Conservation (phyloP, 2,797 vertebrate species). For the Xyrichtys novacula region DNA sequence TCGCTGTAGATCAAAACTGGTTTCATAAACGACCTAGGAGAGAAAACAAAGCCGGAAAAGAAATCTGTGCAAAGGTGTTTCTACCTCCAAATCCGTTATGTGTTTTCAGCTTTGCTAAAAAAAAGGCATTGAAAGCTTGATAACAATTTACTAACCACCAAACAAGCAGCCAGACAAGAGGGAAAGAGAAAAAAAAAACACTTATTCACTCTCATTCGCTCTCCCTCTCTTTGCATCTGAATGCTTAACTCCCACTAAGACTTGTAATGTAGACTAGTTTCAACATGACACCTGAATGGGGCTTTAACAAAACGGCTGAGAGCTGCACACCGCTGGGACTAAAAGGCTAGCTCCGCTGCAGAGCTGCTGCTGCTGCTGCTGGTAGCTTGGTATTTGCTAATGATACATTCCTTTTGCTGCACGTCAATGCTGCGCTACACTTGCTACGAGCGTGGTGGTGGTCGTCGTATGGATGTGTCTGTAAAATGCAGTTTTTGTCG, state of each 20-base stretch:
- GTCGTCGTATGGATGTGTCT: slow-evolving; percentile 17
- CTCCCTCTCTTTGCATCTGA: slow-evolving; percentile 48
- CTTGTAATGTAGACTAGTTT: slow-evolving; percentile 53
- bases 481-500: neutral
- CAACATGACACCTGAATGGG: slow-evolving; percentile 71
- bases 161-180: slow-evolving; percentile 66
- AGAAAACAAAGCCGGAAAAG: neutral
- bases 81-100: neutral
- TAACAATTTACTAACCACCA: slow-evolving; percentile 80
- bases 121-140: slow-evolving; percentile 80
- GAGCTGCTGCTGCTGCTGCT: slow-evolving; percentile 46
- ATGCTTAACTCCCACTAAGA: slow-evolving; percentile 57
- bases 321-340: slow-evolving; percentile 44
- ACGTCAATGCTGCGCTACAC: slow-evolving; percentile 57
- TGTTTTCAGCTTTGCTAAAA: slow-evolving; percentile 20
- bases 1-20: neutral
- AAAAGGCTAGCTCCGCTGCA: slow-evolving; percentile 33
- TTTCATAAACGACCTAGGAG: neutral
- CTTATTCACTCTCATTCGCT: slow-evolving; percentile 33
- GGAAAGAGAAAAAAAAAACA: slow-evolving; percentile 69
- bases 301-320: slow-evolving; percentile 53
- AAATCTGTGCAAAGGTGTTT: neutral
- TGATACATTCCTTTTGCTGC: slow-evolving; percentile 73
- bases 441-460: slow-evolving; percentile 12
- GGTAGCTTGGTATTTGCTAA: slow-evolving; percentile 66